Percentiles rank a stretch among this genome's conserved stretches.
Conservation (phyloP, 2,113 vertebrate genomes). For the Deroptyus accipitrinus region DNA sequence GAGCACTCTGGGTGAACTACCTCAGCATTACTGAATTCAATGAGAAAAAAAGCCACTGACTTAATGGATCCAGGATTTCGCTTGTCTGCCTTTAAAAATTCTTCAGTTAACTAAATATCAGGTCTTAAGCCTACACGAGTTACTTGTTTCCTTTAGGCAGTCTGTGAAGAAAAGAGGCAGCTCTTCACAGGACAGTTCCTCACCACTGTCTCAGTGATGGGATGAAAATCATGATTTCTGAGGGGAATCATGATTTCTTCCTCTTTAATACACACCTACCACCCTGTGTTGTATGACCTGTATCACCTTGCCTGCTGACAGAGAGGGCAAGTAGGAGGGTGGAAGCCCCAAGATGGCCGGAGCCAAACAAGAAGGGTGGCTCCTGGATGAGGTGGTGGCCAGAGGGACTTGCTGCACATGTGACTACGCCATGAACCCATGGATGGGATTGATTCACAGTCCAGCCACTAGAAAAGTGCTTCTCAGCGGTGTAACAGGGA, state of each 20-base stretch:
- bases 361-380: background rate
- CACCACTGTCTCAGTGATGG: background rate
- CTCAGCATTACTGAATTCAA: background rate
- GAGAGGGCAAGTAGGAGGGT: background rate
- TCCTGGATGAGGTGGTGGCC: background rate
- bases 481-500: background rate
- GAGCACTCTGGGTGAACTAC: background rate
- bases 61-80: accelerated
- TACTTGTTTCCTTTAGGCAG: background rate
- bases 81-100: background rate
- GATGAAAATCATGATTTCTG: background rate
- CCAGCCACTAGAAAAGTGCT: background rate
- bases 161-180: background rate
- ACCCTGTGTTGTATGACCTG: background rate
- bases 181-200: background rate
- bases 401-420: background rate
- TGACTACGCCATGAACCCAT: accelerated
- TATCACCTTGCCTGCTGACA: background rate
- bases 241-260: background rate
- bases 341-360: background rate
- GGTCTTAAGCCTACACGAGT: accelerated
- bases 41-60: background rate
- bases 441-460: background rate
- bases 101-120: background rate
- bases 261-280: background rate